phyloP scores from a whole-genome alignment of 2,888 invertebrate genomes.

The Liposcelis brunnea region DNA sequence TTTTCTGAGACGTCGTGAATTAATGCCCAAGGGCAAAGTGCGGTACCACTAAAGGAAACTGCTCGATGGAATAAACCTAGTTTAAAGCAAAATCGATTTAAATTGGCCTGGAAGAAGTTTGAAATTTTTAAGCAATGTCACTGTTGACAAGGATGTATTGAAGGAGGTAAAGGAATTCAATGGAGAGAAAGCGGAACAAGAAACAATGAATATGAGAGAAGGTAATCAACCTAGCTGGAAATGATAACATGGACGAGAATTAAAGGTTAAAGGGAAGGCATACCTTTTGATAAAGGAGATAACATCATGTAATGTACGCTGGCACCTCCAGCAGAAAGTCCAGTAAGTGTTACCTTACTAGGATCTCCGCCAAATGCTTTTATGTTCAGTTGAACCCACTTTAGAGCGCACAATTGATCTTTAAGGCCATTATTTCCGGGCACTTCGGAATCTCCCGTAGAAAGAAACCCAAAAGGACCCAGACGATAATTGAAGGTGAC shows the following conservation, averaged over 20 bases:
- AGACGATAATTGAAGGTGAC: conserved; percentile 26
- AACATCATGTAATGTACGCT: conserved; percentile 22
- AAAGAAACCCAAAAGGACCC: conserved; percentile 24
- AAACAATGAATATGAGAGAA: no score
- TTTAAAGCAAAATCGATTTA: no score
- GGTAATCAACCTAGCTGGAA: no score
- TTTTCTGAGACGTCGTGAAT: conserved; percentile 33
- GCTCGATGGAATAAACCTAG: conserved; percentile 32
- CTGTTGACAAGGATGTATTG: no score
- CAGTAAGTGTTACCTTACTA: conserved; percentile 21
- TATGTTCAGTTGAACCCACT: conserved; percentile 23
- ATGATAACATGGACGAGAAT: no score
- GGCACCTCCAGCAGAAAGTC: conserved; percentile 24
- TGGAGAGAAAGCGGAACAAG: no score
- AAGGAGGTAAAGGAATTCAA: no score
- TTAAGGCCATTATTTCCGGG: conserved; percentile 24
- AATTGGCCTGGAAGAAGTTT: no score
- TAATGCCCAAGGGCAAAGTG: conserved; percentile 42
- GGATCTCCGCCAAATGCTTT: conserved; percentile 22
- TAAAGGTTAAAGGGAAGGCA: no score
- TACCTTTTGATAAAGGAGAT: conserved; percentile 20
- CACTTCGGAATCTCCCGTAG: conserved; percentile 20
- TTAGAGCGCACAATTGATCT: conserved; percentile 21
- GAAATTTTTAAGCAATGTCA: no score
- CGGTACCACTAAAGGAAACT: conserved; percentile 51